Base-by-base conservation (phyloP, 2,888 invertebrate species). In the Drosophila robusta region DNA sequence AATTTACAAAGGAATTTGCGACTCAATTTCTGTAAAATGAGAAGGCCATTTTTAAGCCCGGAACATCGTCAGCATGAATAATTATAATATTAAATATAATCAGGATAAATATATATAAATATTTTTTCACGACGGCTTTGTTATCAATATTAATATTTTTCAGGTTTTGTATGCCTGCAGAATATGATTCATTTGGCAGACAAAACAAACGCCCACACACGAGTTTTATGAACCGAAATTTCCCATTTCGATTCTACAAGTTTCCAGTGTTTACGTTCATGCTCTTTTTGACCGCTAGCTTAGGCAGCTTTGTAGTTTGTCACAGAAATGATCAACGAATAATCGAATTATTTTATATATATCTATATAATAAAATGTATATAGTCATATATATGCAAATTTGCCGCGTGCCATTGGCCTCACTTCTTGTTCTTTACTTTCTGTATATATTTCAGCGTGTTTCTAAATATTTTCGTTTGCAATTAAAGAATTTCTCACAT, bases 401-500 rank as follows among this genome's bases (percentile, higher is more conserved):
- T 18, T 7, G 75, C 72, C 75, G 63, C 72, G 69, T 72, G 75
- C 57, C 69, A 32, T 9, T 45, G 47, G 34, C 11, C 50, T 41
- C 8, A 14, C 38, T 29, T 34, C 14, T 2, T 39, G n/a, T 49
- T 42, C 18, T 49, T 52, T n/a, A 22, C 26, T 34, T 18, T 34
- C 49, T 49, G 46, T 26, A 47, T 24, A 44, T 44, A 11, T 32
- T 18, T 47, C 9, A 29, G 26, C 8, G 9, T 29, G 8, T 56
- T 60, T 61, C 18, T 22, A 49, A 62, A 69, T 55, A 54, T 71
- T 75, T 78, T 47, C 8, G 0, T 44, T 22, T 18, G 52, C 62
- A 69, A 76, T 66, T 63, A 66, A 66, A 66, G 64, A 69, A 67
- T 67, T 66, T 55, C 55, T 49, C 42, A 8, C 34, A 42, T 32